Evolutionary conservation across 2,113 vertebrate species (phyloP), one percentile per base, ranked within the genome.

Genomic region (Brachirus orientalis): DNA sequence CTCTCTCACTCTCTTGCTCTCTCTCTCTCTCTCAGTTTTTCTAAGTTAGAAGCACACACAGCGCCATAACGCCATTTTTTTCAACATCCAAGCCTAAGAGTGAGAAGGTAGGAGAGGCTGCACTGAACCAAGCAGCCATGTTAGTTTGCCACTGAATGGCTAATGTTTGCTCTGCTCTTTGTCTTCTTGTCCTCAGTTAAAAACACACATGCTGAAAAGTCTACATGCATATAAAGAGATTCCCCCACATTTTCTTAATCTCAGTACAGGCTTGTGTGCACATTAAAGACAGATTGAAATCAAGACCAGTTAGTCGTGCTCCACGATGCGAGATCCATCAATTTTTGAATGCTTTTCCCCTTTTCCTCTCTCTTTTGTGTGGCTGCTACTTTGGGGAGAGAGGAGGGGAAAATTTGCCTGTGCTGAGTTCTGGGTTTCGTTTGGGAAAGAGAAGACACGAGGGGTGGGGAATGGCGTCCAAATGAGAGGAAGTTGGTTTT

Each of bases 391-490:
- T 90, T 79, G 3, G 86, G 55, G 67, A 78, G 77, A 77, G 14
- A 83, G 83, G 87, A 79, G 80, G n/a, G 87, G 67, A 48, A 81
- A 85, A 88, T 77, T 85, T 91, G 90, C 82, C 80, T 83, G 90
- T 87, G 78, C 70, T 83, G 90, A 93, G 91, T 91, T 91, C 91
- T 85, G 89, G 79, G 63, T 90, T 94, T 92, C 88, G 93, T 90
- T 87, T 85, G 58, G 79, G 84, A 91, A 92, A 91, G 91, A 93
- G 91, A 93, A 90, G 92, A 93, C 73, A 56, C 64, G 18, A 75
- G 76, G 82, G 82, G 63, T 82, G 79, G 80, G 79, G 77, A 84
- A 78, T 57, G 72, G 75, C 55, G 60, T 88, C 79, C 77, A 82
- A 77, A 86, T 78, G 79, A 81, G 79, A 88, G 79, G 81, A 89